Conservation (phyloP, 2,113 vertebrate genomes). For the Paralichthys olivaceus region DNA sequence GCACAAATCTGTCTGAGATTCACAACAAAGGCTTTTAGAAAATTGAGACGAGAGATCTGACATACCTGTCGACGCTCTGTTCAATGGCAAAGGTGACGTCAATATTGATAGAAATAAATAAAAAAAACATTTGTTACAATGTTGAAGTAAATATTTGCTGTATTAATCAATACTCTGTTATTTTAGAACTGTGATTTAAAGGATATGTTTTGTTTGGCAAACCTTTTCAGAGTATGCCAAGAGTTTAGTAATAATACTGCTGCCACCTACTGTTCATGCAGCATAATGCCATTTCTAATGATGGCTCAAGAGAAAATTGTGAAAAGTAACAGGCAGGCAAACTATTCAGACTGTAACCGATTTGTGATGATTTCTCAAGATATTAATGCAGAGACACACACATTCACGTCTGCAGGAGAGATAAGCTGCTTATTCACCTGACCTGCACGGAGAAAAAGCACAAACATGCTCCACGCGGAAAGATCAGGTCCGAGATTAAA, state of each 20-base stretch:
- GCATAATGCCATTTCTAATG: constrained; percentile 36
- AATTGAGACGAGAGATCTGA: constrained; percentile 24
- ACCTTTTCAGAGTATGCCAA: constrained; percentile 53
- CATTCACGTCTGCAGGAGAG: constrained; percentile 12
- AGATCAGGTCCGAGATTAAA: constrained; percentile 27
- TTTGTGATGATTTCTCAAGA: constrained; percentile 22
- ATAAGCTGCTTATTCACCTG: constrained; percentile 29
- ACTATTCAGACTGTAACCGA: constrained; percentile 23
- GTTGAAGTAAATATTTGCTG: constrained; percentile 56
- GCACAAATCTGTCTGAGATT: not conserved
- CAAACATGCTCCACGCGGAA: constrained; percentile 6
- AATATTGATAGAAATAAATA: constrained; percentile 76
- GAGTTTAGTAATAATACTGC: constrained; percentile 57
- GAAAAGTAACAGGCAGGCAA: constrained; percentile 25
- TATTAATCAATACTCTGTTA: constrained; percentile 60
- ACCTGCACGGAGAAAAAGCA: constrained; percentile 6
- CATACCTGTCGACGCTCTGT: constrained; percentile 16
- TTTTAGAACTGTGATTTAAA: constrained; percentile 58
- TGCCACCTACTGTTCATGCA: constrained; percentile 70
- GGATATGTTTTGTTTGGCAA: constrained; percentile 65
- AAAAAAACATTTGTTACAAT: constrained; percentile 68
- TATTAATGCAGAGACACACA: constrained; percentile 12
- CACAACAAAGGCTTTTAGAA: not conserved
- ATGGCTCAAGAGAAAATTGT: constrained; percentile 26
- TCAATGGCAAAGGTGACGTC: constrained; percentile 42